Evolutionary conservation across 1,140 invertebrate species (phyloP).

Genomic region (Phthorimaea operculella): DNA sequence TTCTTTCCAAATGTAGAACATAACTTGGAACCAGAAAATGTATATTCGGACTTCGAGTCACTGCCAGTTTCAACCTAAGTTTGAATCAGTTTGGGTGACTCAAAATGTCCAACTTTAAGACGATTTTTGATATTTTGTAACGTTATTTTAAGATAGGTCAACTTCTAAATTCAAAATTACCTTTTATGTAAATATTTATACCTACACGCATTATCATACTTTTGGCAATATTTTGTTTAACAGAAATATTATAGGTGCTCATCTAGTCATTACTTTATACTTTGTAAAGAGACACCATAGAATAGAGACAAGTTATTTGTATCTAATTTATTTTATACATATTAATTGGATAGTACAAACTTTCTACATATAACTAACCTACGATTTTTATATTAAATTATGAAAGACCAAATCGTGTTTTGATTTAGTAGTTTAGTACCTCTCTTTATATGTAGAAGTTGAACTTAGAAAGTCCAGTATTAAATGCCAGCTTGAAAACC

Average conservation of each 20-base stretch:
- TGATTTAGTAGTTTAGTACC: constrained; percentile 66
- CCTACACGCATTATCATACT: neutral
- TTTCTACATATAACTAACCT: constrained; percentile 41
- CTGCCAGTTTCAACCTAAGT: constrained; percentile 39
- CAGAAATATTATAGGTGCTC: neutral
- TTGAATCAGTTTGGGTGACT: constrained; percentile 45
- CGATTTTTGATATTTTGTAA: constrained; percentile 8
- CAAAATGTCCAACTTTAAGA: constrained; percentile 11
- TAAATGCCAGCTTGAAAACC: no score
- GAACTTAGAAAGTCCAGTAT: neutral
- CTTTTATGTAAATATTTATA: constrained; percentile 19
- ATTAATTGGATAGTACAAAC: constrained; percentile 53
- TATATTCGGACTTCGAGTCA: constrained; percentile 30
- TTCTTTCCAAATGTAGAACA: constrained; percentile 10
- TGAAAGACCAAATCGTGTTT: constrained; percentile 63
- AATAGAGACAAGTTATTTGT: constrained; percentile 2
- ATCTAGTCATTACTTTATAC: neutral
- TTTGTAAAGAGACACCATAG: constrained; percentile 2
- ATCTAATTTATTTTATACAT: neutral
- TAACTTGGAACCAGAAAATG: constrained; percentile 34
- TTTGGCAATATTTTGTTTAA: neutral
- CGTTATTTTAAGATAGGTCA: constrained; percentile 12
- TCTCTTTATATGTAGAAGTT: constrained; percentile 16
- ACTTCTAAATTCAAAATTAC: constrained; percentile 27
- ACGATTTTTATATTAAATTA: constrained; percentile 61